Conservation (phyloP, 2,113 vertebrate genomes). For the Calypte anna region DNA sequence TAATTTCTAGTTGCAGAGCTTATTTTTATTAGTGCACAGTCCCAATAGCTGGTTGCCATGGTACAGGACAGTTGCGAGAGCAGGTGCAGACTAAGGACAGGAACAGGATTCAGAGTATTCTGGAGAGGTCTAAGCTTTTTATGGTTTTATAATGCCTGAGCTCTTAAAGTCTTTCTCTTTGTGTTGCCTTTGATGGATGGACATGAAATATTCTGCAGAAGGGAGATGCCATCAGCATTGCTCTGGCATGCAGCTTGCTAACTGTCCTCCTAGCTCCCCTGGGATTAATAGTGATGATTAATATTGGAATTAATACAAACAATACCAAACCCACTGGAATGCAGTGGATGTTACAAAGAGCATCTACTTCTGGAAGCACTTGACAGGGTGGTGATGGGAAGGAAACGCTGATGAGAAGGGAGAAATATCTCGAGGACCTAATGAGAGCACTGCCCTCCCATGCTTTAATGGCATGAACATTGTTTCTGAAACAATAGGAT, state of each 20-base stretch:
- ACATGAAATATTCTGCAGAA: background rate
- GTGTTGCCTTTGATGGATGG: background rate
- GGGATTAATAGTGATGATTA: background rate
- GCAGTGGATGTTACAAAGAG: background rate
- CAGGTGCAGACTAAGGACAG: background rate
- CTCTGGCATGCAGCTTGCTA: background rate
- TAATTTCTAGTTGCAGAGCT: constrained; percentile 33
- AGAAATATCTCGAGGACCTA: background rate
- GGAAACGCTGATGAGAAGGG: background rate
- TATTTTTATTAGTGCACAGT: constrained; percentile 8
- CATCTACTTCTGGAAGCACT: background rate
- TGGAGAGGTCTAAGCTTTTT: background rate
- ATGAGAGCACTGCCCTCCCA: background rate
- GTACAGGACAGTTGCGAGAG: background rate
- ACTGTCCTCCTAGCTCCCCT: background rate
- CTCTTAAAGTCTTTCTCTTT: background rate
- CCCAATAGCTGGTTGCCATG: constrained; percentile 39
- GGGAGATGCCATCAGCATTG: background rate
- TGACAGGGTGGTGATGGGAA: background rate
- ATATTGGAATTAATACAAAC: background rate
- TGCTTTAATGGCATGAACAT: background rate
- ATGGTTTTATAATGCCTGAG: background rate
- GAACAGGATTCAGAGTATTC: background rate
- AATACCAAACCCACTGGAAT: background rate
- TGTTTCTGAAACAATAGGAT: background rate